A percentile compares a stretch with the other conserved stretches of the same genome.
Conservation (phyloP, 2,888 invertebrate genomes). For the Drosophila buzzatii region DNA sequence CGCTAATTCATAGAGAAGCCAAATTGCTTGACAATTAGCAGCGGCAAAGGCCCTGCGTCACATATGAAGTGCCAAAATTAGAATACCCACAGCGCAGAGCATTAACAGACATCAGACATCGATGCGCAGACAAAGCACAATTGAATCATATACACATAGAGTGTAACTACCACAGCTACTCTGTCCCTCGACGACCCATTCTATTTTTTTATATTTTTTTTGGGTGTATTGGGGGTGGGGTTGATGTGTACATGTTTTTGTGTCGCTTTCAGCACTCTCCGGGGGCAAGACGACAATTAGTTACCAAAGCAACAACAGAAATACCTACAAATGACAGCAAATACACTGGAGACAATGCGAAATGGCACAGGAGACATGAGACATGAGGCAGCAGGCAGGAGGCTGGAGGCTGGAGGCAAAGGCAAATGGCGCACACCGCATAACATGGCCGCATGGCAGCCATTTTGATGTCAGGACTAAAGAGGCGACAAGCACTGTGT, state of each 20-base stretch:
- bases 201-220: not conserved
- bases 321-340: slow-evolving; percentile 78
- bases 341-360: slow-evolving; percentile 60
- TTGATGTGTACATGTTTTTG: slow-evolving; percentile 27
- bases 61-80: not conserved
- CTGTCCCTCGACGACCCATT: slow-evolving; percentile 24
- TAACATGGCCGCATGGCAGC: slow-evolving; percentile 69
- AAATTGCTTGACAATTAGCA: not conserved
- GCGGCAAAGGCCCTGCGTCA: not conserved
- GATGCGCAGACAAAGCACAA: slow-evolving; percentile 51
- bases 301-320: slow-evolving; percentile 79
- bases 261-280: slow-evolving; percentile 64
- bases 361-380: not conserved
- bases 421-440: slow-evolving; percentile 39
- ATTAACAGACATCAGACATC: slow-evolving; percentile 27
- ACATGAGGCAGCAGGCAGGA: not conserved
- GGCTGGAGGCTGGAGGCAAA: not conserved
- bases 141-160: slow-evolving; percentile 48
- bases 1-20: too few relatives aligned
- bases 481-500: slow-evolving; percentile 44
- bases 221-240: not conserved
- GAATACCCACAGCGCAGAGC: not conserved
- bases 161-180: slow-evolving; percentile 23
- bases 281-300: slow-evolving; percentile 78
- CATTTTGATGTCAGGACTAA: slow-evolving; percentile 72